Percentiles rank a stretch among this genome's conserved stretches.
These are phyloP conservation scores for Neogobius melanostomus DNA, from an alignment of 2,113 vertebrate genomes.

Conservation along the genomic window DNA sequence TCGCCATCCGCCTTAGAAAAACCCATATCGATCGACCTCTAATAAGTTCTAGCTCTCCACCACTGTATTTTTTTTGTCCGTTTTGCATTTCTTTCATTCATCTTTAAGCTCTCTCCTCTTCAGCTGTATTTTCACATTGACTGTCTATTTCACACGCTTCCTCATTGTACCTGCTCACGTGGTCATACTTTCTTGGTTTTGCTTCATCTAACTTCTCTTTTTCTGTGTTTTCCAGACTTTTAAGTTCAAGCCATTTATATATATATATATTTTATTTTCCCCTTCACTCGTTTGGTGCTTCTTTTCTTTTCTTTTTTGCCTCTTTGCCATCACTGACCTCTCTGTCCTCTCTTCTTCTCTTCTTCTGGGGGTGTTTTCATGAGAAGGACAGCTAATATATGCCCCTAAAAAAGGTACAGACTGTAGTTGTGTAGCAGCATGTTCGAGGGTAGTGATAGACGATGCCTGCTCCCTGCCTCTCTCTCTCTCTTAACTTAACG, in stretches of 20 bases:
- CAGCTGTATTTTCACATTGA: background rate
- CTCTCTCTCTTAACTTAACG: slow-evolving; percentile 52
- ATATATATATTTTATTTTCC: slow-evolving; percentile 13
- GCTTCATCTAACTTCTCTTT: slow-evolving; percentile 79
- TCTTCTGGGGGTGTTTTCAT: slow-evolving; percentile 87
- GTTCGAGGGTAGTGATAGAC: slow-evolving; percentile 37
- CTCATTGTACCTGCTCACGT: background rate
- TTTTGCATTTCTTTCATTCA: slow-evolving; percentile 26
- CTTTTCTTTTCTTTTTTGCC: slow-evolving; percentile 58
- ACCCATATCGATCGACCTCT: no score
- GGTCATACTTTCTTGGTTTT: slow-evolving; percentile 17
- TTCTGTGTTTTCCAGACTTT: slow-evolving; percentile 86
- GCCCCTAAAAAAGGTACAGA: slow-evolving; percentile 92
- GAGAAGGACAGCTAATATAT: slow-evolving; percentile 93
- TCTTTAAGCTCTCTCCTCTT: background rate
- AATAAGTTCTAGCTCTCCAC: slow-evolving; percentile 19
- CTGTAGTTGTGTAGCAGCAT: slow-evolving; percentile 45
- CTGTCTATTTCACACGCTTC: slow-evolving; percentile 43
- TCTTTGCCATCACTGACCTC: slow-evolving; percentile 81
- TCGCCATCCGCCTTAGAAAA: no score
- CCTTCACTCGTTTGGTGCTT: slow-evolving; percentile 60
- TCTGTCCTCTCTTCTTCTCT: slow-evolving; percentile 80
- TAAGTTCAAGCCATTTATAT: slow-evolving; percentile 71
- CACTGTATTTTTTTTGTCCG: slow-evolving; percentile 16
- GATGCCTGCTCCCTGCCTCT: slow-evolving; percentile 58